Evolutionary conservation across 2,888 invertebrate genomes (phyloP), one percentile per base, ranked within the genome.

Genomic region (Copidosoma aretas): DNA sequence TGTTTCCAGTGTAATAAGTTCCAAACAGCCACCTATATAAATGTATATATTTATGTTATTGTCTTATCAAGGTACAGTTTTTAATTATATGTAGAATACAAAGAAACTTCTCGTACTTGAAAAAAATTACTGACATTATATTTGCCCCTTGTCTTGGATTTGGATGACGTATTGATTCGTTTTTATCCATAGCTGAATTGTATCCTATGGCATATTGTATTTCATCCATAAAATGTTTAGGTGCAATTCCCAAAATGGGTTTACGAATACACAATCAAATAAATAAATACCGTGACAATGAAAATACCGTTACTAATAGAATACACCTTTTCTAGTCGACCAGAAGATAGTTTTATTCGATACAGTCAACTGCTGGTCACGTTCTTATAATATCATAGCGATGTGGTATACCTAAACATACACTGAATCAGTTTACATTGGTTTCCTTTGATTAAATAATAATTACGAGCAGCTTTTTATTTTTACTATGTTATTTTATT

Each of bases 1-100:
- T 87, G 75, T 89, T 88, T 0, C 94, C 94, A 78, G 89, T 87
- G 72, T 87, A 87, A 83, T 93, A 93, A 76, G 91, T 85, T 10
- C 91, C 91, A 75, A 91, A 85, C 69, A 92, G 89, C 89, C 93
- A 94, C 82, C 91, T 91, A 79, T 43, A 32, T 17, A 25, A 60
- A 39, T 32, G 8, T n/a, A 8, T 8, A 25, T 1, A 46, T 17
- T 4, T 46, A 46, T 12, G 12, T 8, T 46, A 15, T 46, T 12
- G 14, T 17, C 14, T 46, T 46, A 46, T 54, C 25, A 56, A 56
- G 24, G 24, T 17, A 56, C 3, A 4, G 3, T 15, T 52, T 12
- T n/a, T 14, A 14, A 52, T 22, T 19, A 52, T 52, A 19, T 2
- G 4, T 10, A 4, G 8, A 4, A 19, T 19, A 52, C 3, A 15